A percentile compares a stretch with the other conserved stretches of the same genome.
Conservation (phyloP, 2,888 invertebrate genomes). For the Coelogynopora nodosa region DNA sequence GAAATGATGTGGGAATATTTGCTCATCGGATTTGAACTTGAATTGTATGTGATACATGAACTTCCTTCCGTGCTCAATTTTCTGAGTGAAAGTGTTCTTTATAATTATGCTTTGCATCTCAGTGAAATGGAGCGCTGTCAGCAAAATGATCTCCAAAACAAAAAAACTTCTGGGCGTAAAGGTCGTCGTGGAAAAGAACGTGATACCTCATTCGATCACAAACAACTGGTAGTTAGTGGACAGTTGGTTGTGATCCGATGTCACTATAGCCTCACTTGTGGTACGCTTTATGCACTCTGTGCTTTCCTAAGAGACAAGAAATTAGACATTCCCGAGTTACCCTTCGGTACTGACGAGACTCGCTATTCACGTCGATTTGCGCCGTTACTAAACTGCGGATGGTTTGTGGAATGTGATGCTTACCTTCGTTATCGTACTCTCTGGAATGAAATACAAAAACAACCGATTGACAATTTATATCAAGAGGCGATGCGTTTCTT, state of each 20-base stretch:
- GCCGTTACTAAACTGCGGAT: constrained; percentile 63
- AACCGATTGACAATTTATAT: constrained; percentile 27
- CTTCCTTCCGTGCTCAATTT: constrained; percentile 82
- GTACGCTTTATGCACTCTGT: constrained; percentile 29
- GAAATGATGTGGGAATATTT: constrained; percentile 82
- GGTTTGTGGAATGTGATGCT: constrained; percentile 21
- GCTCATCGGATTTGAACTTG: constrained; percentile 86
- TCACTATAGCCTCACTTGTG: constrained; percentile 13
- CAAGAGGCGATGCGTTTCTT: constrained; percentile 34
- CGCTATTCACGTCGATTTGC: constrained; percentile 89
- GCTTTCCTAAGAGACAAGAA: constrained; percentile 32
- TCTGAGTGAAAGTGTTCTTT: constrained; percentile 45
- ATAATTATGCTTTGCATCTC: constrained; percentile 38
- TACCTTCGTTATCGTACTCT: not conserved
- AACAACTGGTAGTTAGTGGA: not conserved
- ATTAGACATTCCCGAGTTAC: not conserved
- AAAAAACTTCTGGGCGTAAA: constrained; percentile 4
- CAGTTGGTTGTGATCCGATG: constrained; percentile 5
- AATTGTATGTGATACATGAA: constrained; percentile 90
- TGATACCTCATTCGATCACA: not conserved
- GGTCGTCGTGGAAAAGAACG: not conserved
- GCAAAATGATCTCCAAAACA: not conserved
- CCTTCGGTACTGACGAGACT: constrained; percentile 70
- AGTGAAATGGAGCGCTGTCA: constrained; percentile 24
- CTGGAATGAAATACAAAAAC: not conserved